Evolutionary conservation across 2,797 vertebrate genomes (phyloP).

Genomic region (Lutra lutra): DNA sequence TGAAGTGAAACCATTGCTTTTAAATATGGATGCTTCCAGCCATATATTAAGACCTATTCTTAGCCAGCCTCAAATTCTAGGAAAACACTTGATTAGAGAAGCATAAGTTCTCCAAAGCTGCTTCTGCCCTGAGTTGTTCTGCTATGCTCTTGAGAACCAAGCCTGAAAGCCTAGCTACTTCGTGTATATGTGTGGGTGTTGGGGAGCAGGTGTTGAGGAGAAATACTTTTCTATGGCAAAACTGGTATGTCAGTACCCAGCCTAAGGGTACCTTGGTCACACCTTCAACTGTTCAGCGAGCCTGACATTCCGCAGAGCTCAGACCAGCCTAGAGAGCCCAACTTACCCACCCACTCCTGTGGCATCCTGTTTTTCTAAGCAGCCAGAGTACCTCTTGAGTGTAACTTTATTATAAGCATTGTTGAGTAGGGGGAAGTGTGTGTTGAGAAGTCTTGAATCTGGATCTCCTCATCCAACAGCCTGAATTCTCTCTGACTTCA

Average conservation of each 20-base stretch:
- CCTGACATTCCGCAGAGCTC: constrained; percentile 59
- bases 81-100: constrained; percentile 22
- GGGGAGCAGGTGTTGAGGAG: not conserved
- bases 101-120: not conserved
- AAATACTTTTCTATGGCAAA: constrained; percentile 45
- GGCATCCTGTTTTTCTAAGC: constrained; percentile 66
- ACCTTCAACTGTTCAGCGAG: constrained; percentile 52
- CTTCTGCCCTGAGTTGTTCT: constrained; percentile 35
- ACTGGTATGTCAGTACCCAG: not conserved
- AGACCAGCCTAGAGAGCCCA: constrained; percentile 35
- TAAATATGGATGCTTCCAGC: constrained; percentile 41
- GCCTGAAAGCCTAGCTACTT: not conserved
- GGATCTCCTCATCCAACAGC: constrained; percentile 78
- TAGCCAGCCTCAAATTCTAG: constrained; percentile 33
- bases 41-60: constrained; percentile 21
- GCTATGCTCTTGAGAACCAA: not conserved
- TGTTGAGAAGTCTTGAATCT: constrained; percentile 78
- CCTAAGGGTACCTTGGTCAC: constrained; percentile 45
- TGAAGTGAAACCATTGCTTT: constrained; percentile 51
- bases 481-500: constrained; percentile 78
- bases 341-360: constrained; percentile 47
- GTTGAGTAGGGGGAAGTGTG: constrained; percentile 64
- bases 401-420: constrained; percentile 70
- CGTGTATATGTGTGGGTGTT: not conserved
- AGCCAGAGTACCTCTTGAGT: constrained; percentile 70